These are phyloP conservation scores for Pelecanus crispus DNA, from an alignment of 2,113 vertebrate species.

Conservation along the genomic window DNA sequence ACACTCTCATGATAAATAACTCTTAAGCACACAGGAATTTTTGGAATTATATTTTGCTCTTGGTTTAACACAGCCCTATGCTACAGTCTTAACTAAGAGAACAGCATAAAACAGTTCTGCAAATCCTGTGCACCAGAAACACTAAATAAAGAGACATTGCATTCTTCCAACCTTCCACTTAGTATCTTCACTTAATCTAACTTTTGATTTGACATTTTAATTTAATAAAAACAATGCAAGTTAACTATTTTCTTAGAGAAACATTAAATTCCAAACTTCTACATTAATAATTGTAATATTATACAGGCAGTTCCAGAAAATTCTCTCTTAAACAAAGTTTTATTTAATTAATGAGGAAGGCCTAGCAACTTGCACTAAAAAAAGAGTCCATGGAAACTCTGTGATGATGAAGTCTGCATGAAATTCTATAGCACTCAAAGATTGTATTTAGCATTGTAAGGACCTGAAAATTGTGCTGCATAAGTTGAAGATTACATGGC, in stretches of 20 bases:
- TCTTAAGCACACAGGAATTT: not conserved
- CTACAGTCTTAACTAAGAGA: not conserved
- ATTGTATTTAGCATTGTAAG: not conserved
- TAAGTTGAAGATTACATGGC: not conserved
- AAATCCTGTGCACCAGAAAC: not conserved
- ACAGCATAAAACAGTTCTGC: not conserved
- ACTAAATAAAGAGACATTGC: not conserved
- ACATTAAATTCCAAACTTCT: not conserved
- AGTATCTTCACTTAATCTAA: not conserved
- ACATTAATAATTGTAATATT: not conserved
- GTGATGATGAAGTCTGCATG: not conserved
- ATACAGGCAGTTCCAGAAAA: not conserved
- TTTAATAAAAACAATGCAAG: not conserved
- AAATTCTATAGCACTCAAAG: not conserved
- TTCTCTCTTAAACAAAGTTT: not conserved
- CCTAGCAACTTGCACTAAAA: not conserved
- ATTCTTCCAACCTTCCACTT: not conserved
- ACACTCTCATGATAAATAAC: not conserved
- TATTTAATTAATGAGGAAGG: not conserved
- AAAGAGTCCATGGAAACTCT: not conserved
- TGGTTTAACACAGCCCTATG: not conserved
- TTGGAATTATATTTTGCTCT: not conserved
- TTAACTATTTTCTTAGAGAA: not conserved
- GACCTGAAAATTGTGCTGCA: not conserved
- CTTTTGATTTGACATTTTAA: not conserved